Conservation (phyloP, 1,140 invertebrate genomes). For the Chrysoperla carnea region DNA sequence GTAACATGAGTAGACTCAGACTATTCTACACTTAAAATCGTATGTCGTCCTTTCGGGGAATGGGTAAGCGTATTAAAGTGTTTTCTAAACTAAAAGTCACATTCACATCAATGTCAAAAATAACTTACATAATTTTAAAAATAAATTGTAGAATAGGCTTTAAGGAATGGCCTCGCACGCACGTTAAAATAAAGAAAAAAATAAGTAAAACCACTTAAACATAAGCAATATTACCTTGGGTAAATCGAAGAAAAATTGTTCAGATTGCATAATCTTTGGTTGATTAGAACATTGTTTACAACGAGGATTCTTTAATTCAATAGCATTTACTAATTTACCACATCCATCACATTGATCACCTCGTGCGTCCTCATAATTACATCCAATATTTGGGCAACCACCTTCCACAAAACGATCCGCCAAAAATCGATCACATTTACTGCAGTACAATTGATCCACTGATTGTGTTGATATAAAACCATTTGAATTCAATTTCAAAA, state of each 20-base stretch:
- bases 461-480: conserved; percentile 68
- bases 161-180: too few relatives aligned
- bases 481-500: conserved; percentile 65
- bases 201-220: too few relatives aligned
- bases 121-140: too few relatives aligned
- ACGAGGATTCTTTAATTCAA: conserved; percentile 72
- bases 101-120: too few relatives aligned
- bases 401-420: conserved; percentile 90
- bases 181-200: too few relatives aligned
- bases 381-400: conserved; percentile 78
- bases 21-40: too few relatives aligned
- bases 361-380: conserved; percentile 81
- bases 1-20: too few relatives aligned
- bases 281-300: conserved; percentile 79
- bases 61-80: too few relatives aligned
- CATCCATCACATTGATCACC: conserved; percentile 99
- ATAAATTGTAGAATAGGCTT: too few relatives aligned
- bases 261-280: conserved; percentile 59
- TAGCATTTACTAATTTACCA: conserved; percentile 89
- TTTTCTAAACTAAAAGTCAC: too few relatives aligned
- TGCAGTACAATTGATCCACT: conserved; percentile 85
- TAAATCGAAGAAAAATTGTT: conserved; percentile 88
- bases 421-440: conserved; percentile 69
- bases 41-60: too few relatives aligned
- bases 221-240: conserved; percentile 57